These are phyloP conservation scores for Reinhardtius hippoglossoides DNA, from an alignment of 2,113 vertebrate species.

Conservation along the genomic window DNA sequence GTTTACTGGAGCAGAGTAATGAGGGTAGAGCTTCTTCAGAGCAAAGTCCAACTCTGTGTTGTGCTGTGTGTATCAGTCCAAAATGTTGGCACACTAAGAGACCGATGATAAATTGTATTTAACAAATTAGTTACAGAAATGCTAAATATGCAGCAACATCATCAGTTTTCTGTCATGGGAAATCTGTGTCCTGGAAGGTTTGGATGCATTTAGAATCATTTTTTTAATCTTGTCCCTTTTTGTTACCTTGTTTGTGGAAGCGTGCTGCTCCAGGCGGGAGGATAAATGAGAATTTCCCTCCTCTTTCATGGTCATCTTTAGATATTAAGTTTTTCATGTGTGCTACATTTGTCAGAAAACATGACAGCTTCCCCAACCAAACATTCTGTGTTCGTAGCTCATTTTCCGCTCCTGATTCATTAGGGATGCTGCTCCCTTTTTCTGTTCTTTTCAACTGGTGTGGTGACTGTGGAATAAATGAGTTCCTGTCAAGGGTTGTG, in stretches of 20 bases:
- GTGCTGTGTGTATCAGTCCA: neutral
- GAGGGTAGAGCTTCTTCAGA: constrained; percentile 8
- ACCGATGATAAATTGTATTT: neutral
- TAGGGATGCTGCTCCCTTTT: neutral
- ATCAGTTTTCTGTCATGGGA: neutral
- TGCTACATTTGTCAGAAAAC: neutral
- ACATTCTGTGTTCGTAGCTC: neutral
- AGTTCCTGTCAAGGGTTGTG: constrained; percentile 16
- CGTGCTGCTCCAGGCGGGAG: neutral
- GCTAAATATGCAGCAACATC: neutral
- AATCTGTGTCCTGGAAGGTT: neutral
- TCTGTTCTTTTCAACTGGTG: no score
- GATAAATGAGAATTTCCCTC: no score
- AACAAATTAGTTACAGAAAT: neutral
- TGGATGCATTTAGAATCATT: neutral
- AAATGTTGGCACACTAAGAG: neutral
- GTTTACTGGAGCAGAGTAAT: constrained; percentile 48
- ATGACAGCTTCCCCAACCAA: neutral
- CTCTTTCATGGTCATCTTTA: neutral
- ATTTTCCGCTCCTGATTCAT: constrained; percentile 8
- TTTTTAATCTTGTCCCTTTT: neutral
- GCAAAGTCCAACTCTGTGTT: constrained; percentile 29
- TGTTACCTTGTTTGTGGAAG: neutral
- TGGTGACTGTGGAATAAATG: constrained; percentile 17
- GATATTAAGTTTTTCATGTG: neutral